Base-by-base conservation (phyloP, 2,888 invertebrate genomes). In the Harpagoxenus sublaevis region DNA sequence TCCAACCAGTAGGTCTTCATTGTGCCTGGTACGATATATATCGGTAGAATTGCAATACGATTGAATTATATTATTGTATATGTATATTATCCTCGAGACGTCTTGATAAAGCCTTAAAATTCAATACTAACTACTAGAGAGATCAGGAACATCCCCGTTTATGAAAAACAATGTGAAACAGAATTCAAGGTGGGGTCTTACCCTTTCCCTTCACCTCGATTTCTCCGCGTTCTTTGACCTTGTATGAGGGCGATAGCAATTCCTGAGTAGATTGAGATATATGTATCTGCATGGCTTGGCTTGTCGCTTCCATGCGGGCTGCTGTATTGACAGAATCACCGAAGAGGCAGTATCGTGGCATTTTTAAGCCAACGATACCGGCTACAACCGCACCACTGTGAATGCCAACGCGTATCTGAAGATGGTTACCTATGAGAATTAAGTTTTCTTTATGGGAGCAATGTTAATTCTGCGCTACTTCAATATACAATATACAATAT, bases 311-410 rank as follows among this genome's bases (percentile, higher is more conserved):
- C 98, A 99, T 98, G 51, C 98, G 96, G 0, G 98, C 98, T 0
- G 99, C 99, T 0, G 98, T 98, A 93, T 98, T 98, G 0, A 99
- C 99, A 0, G 98, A 98, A 93, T 98, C 98, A 0, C 99, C 99
- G 93, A 99, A 99, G 0, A 98, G 96, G 91, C 98, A 98, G 79
- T 95, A 95, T 55, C 97, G 95, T 0, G 99, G 99, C 98, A 99
- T 99, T 95, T 99, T 99, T 9, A 99, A 95, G 0, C 99, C 99
- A 0, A 99, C 98, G 53, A 99, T 98, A 0, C 99, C 99, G 0
- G 99, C 99, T 0, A 99, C 98, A 0, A 99, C 98, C 0, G 98
- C 97, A 0, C 99, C 99, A 0, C 98, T 98, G 94, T 99, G 98
- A 3, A 98, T 97, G 0, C 99, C 98, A 1, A 98, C 97, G 83